Evolutionary conservation across 30 jellyfish, hydroid and myxozoan genomes (phyloP), one percentile per base, ranked within the genome.

Genomic region (Hydractinia symbiolongicarpus): DNA sequence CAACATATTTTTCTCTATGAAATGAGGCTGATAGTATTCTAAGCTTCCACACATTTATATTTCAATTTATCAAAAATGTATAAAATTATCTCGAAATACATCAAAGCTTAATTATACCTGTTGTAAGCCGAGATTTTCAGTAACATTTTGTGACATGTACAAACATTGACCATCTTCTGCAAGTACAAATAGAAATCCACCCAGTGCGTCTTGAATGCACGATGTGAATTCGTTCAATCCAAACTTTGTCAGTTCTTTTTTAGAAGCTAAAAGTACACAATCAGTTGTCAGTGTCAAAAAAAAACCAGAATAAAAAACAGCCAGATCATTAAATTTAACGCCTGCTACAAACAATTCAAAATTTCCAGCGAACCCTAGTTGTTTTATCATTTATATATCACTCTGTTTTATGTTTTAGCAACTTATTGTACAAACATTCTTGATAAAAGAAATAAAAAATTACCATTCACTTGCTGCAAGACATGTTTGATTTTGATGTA

Each of bases 161-260:
- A 90, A 72, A 77, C 95, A 86, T 56, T 90, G 97, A 40, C 97
- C 97, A 20, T 90, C 97, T 72, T 85, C 85, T 17, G 94, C 81
- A 8, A 83, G 55, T 56, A 90, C 97, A 82, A 90, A 85, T 40
- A 90, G 76, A 79, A 90, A 90, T 50, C 97, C 97, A 76, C 95
- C 97, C 74, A 90, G 72, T 21, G 97, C 97, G 73, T 90, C 88
- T 70, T 76, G 88, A 15, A 84, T 77, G 85, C 55, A 11, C 10
- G 82, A 51, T 53, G 17, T 53, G 80, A 77, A 77, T 49, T 74
- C 51, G 4, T 64, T 51, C 9, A 51, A 30, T 30, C 44, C 44
- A 30, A 30, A 30, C 44, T 30, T 30, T 30, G 44, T 30, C 44
- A 30, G 44, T 30, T 30, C 44, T 30, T 30, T 30, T 30, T 30